phyloP scores from a whole-genome alignment of 2,888 invertebrate genomes.

The Petrolisthes cinctipes region DNA sequence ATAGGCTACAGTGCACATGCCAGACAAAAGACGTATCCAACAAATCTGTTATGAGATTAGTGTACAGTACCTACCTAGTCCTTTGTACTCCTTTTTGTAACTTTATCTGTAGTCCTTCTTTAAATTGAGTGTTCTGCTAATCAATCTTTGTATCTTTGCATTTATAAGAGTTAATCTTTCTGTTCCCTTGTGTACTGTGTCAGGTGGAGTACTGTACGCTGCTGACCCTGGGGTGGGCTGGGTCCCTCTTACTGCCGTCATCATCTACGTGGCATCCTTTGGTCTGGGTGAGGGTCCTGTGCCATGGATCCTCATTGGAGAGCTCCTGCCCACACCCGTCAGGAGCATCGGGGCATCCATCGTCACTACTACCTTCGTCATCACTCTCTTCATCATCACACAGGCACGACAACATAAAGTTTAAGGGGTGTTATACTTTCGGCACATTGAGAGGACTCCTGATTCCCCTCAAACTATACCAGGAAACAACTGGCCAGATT shows the following conservation, averaged over 20 bases:
- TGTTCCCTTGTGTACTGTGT: neutral
- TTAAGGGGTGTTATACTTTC: too few species aligned
- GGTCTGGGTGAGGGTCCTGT: constrained; percentile 65
- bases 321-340: constrained; percentile 64
- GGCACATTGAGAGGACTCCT: too few species aligned
- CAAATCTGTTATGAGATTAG: too few species aligned
- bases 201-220: constrained; percentile 60
- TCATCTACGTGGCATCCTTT: constrained; percentile 62
- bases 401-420: constrained; percentile 14
- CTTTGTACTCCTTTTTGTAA: neutral
- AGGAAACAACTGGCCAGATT: too few species aligned
- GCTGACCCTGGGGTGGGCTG: constrained; percentile 67
- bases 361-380: constrained; percentile 44
- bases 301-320: constrained; percentile 65
- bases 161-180: neutral
- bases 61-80: too few species aligned
- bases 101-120: too few species aligned
- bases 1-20: too few species aligned
- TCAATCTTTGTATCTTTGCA: neutral
- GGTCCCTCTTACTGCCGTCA: constrained; percentile 68
- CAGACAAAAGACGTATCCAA: too few species aligned
- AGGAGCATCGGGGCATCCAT: constrained; percentile 60
- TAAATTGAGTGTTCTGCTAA: neutral
- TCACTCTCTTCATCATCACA: constrained; percentile 54
- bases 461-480: too few species aligned